These are phyloP conservation scores for Chrysochloris asiatica DNA, from an alignment of 2,113 vertebrate species.

Conservation along the genomic window DNA sequence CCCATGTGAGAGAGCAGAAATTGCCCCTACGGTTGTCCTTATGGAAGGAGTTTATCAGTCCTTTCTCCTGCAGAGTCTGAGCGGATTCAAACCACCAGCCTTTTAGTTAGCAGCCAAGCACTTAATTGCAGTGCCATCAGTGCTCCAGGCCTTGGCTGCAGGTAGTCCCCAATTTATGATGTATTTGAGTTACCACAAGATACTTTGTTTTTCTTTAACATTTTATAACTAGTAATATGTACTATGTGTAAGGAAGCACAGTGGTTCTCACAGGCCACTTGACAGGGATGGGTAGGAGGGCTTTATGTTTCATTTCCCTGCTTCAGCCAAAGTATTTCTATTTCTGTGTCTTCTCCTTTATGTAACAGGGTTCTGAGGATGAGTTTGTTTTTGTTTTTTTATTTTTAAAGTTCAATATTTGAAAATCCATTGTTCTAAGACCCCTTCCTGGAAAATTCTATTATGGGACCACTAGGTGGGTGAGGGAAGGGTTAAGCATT, in stretches of 20 bases:
- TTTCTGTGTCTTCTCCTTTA: neutral
- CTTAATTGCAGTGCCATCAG: neutral
- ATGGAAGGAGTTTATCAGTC: neutral
- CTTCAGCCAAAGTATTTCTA: neutral
- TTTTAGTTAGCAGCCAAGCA: neutral
- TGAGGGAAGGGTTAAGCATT: slow-evolving; percentile 59
- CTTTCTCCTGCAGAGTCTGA: neutral
- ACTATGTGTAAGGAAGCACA: neutral
- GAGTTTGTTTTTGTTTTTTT: neutral
- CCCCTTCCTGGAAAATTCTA: slow-evolving; percentile 22
- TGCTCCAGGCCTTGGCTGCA: neutral
- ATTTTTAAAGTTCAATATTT: too few species aligned
- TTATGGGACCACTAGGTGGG: slow-evolving; percentile 22
- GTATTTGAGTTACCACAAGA: neutral
- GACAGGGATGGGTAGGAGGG: too few species aligned
- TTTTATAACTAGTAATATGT: neutral
- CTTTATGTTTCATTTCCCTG: too few species aligned
- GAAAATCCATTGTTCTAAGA: neutral
- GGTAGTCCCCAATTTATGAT: neutral
- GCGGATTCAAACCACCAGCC: neutral
- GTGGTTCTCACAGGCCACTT: too few species aligned
- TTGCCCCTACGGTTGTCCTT: neutral
- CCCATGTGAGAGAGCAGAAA: neutral
- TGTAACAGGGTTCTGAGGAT: neutral
- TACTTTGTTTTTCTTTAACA: neutral